Evolutionary conservation across 2,113 vertebrate species (phyloP).

Genomic region (Rhinolophus sinicus): DNA sequence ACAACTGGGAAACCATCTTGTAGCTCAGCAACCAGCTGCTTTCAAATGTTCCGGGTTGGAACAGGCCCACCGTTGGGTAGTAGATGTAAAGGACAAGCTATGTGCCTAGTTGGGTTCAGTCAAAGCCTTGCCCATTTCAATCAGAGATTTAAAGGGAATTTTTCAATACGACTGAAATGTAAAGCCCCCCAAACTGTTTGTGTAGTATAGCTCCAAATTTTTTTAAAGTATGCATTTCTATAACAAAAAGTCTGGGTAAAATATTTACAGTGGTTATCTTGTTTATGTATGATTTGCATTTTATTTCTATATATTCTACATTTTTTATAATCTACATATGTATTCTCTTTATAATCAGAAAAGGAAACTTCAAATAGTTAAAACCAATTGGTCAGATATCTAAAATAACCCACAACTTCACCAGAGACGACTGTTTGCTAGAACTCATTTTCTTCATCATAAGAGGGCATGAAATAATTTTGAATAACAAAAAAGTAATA

Average conservation of each 20-base stretch:
- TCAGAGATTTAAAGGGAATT: neutral
- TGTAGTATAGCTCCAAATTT: neutral
- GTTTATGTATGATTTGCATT: neutral
- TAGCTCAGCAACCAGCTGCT: neutral
- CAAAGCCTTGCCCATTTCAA: neutral
- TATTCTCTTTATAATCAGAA: neutral
- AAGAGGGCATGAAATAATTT: neutral
- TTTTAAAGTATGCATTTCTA: neutral
- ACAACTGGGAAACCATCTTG: neutral
- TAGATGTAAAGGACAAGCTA: neutral
- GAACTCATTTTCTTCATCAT: neutral
- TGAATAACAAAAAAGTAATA: neutral
- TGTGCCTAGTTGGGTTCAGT: neutral
- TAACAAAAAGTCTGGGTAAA: neutral
- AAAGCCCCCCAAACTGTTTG: neutral
- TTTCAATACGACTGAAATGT: conserved; percentile 13
- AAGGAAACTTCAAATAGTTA: conserved; percentile 13
- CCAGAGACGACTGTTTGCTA: neutral
- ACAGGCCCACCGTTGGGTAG: neutral
- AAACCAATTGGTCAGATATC: neutral
- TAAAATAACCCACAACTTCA: neutral
- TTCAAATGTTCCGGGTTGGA: neutral
- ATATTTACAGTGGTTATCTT: neutral
- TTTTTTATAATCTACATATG: neutral
- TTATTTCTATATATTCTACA: neutral